Percentiles rank a stretch among this genome's conserved stretches.
Evolutionary conservation across 37 sponge, comb jelly and placozoan genomes (phyloP).

Genomic region (Petrosia ficiformis): DNA sequence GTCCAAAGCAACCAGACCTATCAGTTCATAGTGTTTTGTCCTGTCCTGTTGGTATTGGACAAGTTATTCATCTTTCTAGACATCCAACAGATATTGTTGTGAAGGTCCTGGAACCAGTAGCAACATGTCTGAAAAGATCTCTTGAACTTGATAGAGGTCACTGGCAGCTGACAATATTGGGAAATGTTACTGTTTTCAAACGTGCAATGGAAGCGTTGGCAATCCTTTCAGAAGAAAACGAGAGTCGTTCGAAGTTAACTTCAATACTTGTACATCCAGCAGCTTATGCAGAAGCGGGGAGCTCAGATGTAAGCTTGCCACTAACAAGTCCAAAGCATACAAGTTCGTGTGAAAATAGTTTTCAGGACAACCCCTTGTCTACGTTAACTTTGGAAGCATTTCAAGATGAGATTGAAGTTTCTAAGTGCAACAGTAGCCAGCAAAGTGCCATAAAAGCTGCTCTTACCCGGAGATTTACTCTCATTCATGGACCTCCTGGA

Average conservation of each 20-base stretch:
- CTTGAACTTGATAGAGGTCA: constrained; percentile 23
- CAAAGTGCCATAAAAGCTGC: constrained; percentile 50
- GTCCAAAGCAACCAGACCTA: too few relatives aligned
- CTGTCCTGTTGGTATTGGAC: constrained; percentile 42
- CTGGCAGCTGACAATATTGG: constrained; percentile 56
- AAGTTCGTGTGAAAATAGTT: too few relatives aligned
- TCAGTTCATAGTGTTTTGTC: neutral
- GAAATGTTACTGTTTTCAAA: constrained; percentile 60
- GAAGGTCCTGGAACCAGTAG: constrained; percentile 29
- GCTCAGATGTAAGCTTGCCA: too few relatives aligned
- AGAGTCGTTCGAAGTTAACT: neutral
- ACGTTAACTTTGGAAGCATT: constrained; percentile 6
- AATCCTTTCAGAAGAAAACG: neutral
- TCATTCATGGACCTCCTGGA: constrained; percentile 88
- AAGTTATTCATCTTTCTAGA: constrained; percentile 16
- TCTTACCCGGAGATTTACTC: constrained; percentile 40
- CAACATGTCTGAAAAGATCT: constrained; percentile 40
- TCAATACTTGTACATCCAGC: neutral
- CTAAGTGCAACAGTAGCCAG: constrained; percentile 64
- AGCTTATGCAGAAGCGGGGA: too few relatives aligned
- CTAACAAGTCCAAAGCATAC: neutral
- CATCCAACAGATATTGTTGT: constrained; percentile 45
- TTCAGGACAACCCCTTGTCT: neutral
- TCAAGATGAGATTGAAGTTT: constrained; percentile 9
- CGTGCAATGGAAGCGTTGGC: constrained; percentile 37